phyloP scores from a whole-genome alignment of 2,113 vertebrate genomes.

The Megaceryle maxima region DNA sequence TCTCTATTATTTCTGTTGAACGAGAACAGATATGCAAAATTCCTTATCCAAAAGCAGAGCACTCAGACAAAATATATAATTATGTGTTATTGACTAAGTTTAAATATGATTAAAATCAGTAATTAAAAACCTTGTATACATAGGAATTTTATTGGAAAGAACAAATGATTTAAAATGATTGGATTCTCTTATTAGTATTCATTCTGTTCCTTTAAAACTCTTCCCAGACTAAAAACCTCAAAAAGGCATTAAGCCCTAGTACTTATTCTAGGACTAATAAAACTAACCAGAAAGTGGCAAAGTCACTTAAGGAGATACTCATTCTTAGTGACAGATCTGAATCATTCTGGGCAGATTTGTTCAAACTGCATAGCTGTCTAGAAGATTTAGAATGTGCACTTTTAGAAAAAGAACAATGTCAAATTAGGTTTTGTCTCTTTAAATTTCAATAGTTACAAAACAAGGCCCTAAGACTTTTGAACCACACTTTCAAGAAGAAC shows the following conservation, averaged over 20 bases:
- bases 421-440: slow-evolving; percentile 48
- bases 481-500: background rate
- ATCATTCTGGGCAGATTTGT: slow-evolving; percentile 26
- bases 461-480: background rate
- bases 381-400: slow-evolving; percentile 12
- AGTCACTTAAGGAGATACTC: background rate
- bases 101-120: background rate
- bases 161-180: background rate
- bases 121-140: background rate
- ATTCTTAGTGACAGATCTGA: background rate
- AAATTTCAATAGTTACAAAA: slow-evolving; percentile 28
- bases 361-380: slow-evolving; percentile 19
- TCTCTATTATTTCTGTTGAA: background rate
- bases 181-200: background rate
- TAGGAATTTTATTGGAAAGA: background rate
- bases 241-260: background rate
- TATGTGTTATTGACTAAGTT: background rate
- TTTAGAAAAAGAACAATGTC: slow-evolving; percentile 35
- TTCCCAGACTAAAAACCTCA: background rate
- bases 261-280: background rate
- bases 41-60: background rate
- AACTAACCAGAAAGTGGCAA: background rate
- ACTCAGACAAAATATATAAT: background rate
- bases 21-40: background rate
- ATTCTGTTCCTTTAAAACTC: background rate